Evolutionary conservation across 2,888 invertebrate genomes (phyloP), one percentile per base, ranked within the genome.

Genomic region (Plutella xylostella): DNA sequence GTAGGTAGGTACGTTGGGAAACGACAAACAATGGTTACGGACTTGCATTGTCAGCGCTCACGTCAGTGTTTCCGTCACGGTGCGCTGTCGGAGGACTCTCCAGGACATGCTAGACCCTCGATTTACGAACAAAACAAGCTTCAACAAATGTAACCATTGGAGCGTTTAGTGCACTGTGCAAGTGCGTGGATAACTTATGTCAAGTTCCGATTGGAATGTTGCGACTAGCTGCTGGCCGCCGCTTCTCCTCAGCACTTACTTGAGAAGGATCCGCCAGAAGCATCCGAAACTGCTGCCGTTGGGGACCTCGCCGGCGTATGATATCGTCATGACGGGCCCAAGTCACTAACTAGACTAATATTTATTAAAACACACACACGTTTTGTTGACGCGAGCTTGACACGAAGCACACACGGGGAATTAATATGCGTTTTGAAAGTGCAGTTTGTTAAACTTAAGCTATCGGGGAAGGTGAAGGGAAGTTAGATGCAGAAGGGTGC

Each of bases 211-310:
- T n/a, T n/a, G n/a, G n/a, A n/a, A n/a, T n/a, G n/a, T n/a, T n/a
- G n/a, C n/a, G n/a, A n/a, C 6, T 6, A 11, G 39, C 22, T 14
- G 22, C 15, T 22, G 39, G 39, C 39, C 12, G 18, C 11, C 12
- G n/a, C 30, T 7, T 14, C 14, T 34, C 7, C 34, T 15, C 30
- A 7, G 12, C 18, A 86, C 92, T 92, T 84, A 93, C 93, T 92
- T 93, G 87, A 89, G 87, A 63, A 93, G 87, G 73, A 93, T 93
- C 85, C 91, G 90, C 94, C 94, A 94, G 85, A 95, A 95, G 80
- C 94, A 94, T 69, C 94, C 94, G 70, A 95, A 95, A 82, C 91
- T 92, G 86, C 94, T 94, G 69, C 94, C 94, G 76, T 94, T 94
- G 56, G 94, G 94, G 65, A 94, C 94, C 79, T 93, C 92, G 65